These are phyloP conservation scores for Rhysida immarginata DNA, from an alignment of 1,140 invertebrate species.

Conservation along the genomic window DNA sequence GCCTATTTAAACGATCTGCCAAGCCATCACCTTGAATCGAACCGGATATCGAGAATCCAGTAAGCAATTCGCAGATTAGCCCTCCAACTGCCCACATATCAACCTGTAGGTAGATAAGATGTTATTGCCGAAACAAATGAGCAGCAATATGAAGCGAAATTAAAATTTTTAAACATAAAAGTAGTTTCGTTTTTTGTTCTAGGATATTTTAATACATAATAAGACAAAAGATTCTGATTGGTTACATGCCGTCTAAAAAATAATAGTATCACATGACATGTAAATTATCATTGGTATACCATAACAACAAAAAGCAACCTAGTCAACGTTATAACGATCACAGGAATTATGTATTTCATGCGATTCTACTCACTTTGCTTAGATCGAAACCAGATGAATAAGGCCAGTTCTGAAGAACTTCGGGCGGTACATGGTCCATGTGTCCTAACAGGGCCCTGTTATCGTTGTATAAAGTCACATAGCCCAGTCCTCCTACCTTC, in stretches of 20 bases:
- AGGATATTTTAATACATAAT: too few relatives aligned
- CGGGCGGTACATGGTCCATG: slow-evolving; percentile 1
- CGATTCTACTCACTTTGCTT: slow-evolving; percentile 2
- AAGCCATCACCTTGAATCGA: not conserved
- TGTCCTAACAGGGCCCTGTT: not conserved
- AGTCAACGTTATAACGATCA: too few relatives aligned
- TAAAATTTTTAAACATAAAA: too few relatives aligned
- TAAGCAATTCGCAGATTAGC: not conserved
- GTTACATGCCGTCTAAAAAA: too few relatives aligned
- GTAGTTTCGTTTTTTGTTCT: too few relatives aligned
- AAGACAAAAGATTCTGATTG: too few relatives aligned
- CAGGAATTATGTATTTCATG: too few relatives aligned
- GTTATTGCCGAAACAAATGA: too few relatives aligned
- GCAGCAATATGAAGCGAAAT: too few relatives aligned
- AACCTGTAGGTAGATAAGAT: not conserved
- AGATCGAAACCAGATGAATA: not conserved
- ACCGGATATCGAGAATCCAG: not conserved
- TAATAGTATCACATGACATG: too few relatives aligned
- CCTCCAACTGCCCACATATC: slow-evolving; percentile 1
- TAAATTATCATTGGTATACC: too few relatives aligned
- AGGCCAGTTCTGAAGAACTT: not conserved
- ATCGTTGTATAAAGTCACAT: slow-evolving; percentile 1
- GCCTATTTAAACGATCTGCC: slow-evolving; percentile 1
- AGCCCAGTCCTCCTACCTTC: not conserved
- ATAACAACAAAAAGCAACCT: too few relatives aligned